A percentile compares a stretch with the other conserved stretches of the same genome.
Evolutionary conservation across 1,140 invertebrate genomes (phyloP).

Genomic region (Teleogryllus occipitalis): DNA sequence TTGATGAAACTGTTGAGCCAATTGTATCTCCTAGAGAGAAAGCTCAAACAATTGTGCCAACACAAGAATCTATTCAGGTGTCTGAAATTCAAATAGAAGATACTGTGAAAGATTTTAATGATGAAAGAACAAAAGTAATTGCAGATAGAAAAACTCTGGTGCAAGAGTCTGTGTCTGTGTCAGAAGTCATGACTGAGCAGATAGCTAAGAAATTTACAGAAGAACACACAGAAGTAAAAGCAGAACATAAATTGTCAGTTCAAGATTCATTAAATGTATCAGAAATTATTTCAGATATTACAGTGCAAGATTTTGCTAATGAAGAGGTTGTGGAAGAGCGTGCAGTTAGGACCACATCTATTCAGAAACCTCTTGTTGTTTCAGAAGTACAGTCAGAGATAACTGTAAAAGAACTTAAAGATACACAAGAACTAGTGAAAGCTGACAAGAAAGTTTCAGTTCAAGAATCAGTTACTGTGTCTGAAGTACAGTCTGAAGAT

Average conservation of each 20-base stretch:
- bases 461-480: conserved; percentile 47
- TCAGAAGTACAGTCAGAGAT: conserved; percentile 38
- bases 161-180: conserved; percentile 47
- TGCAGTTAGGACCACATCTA: conserved; percentile 22
- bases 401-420: conserved; percentile 23
- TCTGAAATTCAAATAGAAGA: conserved; percentile 38
- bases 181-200: conserved; percentile 47
- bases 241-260: conserved; percentile 29
- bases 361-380: conserved; percentile 36
- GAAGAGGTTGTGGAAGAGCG: conserved; percentile 32
- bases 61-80: conserved; percentile 36
- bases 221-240: conserved; percentile 30
- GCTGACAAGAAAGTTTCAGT: conserved; percentile 31
- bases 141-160: conserved; percentile 26
- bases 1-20: conserved; percentile 42
- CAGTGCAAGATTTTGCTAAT: conserved; percentile 22
- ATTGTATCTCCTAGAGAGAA: conserved; percentile 28
- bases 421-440: conserved; percentile 15
- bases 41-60: conserved; percentile 22
- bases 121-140: conserved; percentile 16
- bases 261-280: conserved; percentile 48
- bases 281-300: conserved; percentile 47
- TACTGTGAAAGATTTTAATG: conserved; percentile 24
- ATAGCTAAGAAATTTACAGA: conserved; percentile 28
- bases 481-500: conserved; percentile 48